A percentile compares a stretch with the other conserved stretches of the same genome.
Conservation (phyloP, 1,140 invertebrate genomes). For the Condylostylus longicornis region DNA sequence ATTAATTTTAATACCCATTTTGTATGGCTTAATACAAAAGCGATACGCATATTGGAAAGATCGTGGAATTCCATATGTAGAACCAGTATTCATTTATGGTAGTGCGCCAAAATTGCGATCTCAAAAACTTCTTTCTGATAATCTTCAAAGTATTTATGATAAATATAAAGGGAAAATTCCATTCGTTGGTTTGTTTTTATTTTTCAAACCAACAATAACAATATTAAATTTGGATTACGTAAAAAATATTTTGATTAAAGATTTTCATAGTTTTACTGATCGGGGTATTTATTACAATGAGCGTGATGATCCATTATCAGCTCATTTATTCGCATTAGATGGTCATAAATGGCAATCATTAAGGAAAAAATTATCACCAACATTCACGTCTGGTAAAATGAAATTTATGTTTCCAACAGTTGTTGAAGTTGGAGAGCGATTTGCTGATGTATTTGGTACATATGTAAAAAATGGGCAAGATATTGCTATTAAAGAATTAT, state of each 20-base stretch:
- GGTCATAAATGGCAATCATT: constrained; percentile 38
- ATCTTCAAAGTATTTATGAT: constrained; percentile 19
- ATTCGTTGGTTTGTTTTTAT: constrained; percentile 29
- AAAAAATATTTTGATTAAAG: constrained; percentile 41
- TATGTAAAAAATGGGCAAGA: constrained; percentile 1
- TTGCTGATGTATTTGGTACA: constrained; percentile 15
- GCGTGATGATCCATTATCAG: constrained; percentile 34
- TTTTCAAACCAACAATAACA: constrained; percentile 33
- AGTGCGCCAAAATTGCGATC: constrained; percentile 15
- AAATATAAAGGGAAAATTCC: constrained; percentile 23
- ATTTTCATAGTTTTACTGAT: constrained; percentile 39
- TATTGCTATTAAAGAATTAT: constrained; percentile 20
- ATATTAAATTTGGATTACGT: constrained; percentile 41
- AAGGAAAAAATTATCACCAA: constrained; percentile 36
- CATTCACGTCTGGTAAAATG: constrained; percentile 43
- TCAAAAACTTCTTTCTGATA: constrained; percentile 9
- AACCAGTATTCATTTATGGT: constrained; percentile 24
- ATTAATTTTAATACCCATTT: no score
- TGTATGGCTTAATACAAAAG: constrained; percentile 4
- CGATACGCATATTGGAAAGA: constrained; percentile 28
- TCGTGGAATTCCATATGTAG: constrained; percentile 30
- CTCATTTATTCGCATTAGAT: constrained; percentile 33
- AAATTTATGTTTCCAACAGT: constrained; percentile 37
- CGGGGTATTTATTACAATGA: constrained; percentile 34
- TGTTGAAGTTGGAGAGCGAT: constrained; percentile 21